Evolutionary conservation across 2,888 invertebrate genomes (phyloP).

Genomic region (Macaria liturata): DNA sequence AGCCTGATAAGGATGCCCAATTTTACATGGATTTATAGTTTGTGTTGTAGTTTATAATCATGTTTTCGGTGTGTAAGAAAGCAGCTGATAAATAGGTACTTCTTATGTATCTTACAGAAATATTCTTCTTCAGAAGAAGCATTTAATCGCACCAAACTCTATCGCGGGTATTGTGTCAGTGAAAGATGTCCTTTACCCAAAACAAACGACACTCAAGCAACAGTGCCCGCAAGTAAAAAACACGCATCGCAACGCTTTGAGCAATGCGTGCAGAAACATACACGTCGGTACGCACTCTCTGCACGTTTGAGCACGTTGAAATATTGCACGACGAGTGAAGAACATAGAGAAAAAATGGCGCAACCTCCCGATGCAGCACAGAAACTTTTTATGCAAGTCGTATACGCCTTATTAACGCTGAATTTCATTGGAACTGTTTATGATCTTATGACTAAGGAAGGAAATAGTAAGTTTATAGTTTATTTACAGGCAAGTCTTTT

Average conservation of each 20-base stretch:
- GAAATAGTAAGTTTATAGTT: slow-evolving; percentile 35
- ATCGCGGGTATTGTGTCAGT: slow-evolving; percentile 42
- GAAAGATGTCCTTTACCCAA: slow-evolving; percentile 27
- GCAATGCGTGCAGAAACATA: slow-evolving; percentile 33
- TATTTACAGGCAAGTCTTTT: background rate
- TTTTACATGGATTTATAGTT: too few relatives aligned
- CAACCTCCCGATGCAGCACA: slow-evolving; percentile 17
- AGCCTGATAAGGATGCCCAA: too few relatives aligned
- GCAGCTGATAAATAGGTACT: too few relatives aligned
- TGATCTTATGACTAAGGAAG: slow-evolving; percentile 26
- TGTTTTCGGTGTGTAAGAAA: background rate
- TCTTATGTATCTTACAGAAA: slow-evolving; percentile 12
- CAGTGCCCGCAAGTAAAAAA: slow-evolving; percentile 10
- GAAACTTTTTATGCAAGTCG: slow-evolving; percentile 26
- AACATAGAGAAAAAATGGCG: slow-evolving; percentile 10
- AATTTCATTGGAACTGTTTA: slow-evolving; percentile 43
- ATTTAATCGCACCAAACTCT: slow-evolving; percentile 38
- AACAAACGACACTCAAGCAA: background rate
- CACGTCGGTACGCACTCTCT: slow-evolving; percentile 27
- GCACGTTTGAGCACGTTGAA: slow-evolving; percentile 35
- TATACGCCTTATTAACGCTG: slow-evolving; percentile 32
- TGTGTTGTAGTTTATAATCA: background rate
- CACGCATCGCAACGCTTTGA: slow-evolving; percentile 35
- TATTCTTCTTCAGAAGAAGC: slow-evolving; percentile 8
- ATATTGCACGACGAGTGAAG: slow-evolving; percentile 39